Evolutionary conservation across 2,888 invertebrate species (phyloP).

Genomic region (Drosophila dives): DNA sequence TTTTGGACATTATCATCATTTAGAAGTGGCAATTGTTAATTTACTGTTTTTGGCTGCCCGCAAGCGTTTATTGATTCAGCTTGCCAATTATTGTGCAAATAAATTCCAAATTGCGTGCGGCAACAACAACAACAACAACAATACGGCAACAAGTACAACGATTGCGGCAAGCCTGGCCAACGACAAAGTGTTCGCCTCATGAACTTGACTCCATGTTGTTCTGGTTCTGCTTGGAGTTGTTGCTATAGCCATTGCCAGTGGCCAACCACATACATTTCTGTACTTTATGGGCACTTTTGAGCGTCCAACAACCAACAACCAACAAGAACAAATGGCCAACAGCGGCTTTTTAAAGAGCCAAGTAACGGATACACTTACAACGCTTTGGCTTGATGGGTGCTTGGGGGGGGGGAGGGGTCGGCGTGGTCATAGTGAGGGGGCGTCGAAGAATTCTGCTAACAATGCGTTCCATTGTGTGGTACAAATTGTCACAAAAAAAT

Average conservation of each 20-base stretch:
- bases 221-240: conserved; percentile 27
- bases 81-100: conserved; percentile 80
- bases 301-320: conserved; percentile 46
- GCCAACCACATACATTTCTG: conserved; percentile 68
- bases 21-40: conserved; percentile 73
- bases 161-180: conserved; percentile 45
- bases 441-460: conserved; percentile 36
- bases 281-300: conserved; percentile 75
- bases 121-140: conserved; percentile 42
- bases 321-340: conserved; percentile 58
- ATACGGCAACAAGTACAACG: conserved; percentile 17
- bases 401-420: neutral
- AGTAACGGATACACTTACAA: conserved; percentile 61
- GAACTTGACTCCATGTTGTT: conserved; percentile 50
- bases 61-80: conserved; percentile 77
- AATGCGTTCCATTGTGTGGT: conserved; percentile 65
- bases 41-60: conserved; percentile 71
- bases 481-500: conserved; percentile 69
- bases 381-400: neutral
- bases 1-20: conserved; percentile 29
- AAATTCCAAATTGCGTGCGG: conserved; percentile 77
- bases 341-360: conserved; percentile 45
- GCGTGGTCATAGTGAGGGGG: neutral
- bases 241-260: conserved; percentile 55
- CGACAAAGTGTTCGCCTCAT: conserved; percentile 57